Conservation (phyloP, 2,113 vertebrate genomes). For the Phyllostomus discolor region DNA sequence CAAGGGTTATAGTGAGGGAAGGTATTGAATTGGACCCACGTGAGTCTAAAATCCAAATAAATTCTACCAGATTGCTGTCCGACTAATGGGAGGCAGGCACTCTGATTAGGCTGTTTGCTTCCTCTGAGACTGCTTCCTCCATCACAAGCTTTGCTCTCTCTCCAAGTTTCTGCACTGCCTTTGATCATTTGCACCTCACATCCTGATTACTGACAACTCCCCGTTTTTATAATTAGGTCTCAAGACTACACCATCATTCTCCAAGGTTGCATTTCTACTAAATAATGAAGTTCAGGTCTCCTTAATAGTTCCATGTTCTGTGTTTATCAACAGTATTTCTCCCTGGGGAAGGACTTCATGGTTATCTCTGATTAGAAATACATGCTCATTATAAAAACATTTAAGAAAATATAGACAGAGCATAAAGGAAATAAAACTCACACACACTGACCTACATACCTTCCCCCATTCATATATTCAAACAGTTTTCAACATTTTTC, state of each 20-base stretch:
- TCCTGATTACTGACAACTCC: not conserved
- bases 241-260: not conserved
- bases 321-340: not conserved
- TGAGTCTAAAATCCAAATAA: not conserved
- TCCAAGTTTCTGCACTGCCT: not conserved
- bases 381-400: not conserved
- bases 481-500: not conserved
- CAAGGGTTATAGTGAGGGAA: fast-evolving
- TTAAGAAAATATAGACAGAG: not conserved
- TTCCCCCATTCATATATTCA: not conserved
- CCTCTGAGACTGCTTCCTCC: not conserved
- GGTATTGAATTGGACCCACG: fast-evolving
- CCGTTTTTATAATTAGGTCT: not conserved
- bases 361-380: not conserved
- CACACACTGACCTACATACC: not conserved
- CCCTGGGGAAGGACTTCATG: not conserved
- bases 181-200: not conserved
- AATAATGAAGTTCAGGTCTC: not conserved
- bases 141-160: not conserved
- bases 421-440: not conserved
- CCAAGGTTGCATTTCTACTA: not conserved
- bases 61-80: too few species aligned
- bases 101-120: too few species aligned
- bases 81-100: fast-evolving
- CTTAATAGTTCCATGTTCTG: not conserved